Conservation (phyloP, 2,797 vertebrate genomes). For the Molossus alvarezi region DNA sequence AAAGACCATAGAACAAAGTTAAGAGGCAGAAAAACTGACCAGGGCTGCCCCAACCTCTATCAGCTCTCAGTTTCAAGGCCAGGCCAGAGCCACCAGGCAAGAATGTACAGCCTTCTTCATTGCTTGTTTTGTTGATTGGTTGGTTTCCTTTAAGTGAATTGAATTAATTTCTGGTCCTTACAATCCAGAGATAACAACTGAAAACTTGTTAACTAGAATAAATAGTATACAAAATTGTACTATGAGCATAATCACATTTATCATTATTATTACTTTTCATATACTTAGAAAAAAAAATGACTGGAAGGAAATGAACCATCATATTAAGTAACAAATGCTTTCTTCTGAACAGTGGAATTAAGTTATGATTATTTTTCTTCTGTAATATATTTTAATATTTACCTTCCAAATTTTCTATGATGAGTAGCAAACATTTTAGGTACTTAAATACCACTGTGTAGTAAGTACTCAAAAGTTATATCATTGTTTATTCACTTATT, state of each 20-base stretch:
- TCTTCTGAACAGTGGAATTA: background rate
- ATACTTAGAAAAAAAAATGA: background rate
- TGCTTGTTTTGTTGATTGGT: constrained; percentile 2
- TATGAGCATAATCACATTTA: constrained; percentile 5
- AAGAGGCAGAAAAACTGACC: constrained; percentile 15
- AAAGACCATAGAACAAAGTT: background rate
- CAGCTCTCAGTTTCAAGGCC: background rate
- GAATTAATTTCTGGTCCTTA: background rate
- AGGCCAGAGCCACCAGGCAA: background rate
- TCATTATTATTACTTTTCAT: background rate
- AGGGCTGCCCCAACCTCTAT: background rate
- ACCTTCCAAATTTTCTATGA: background rate
- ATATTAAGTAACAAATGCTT: background rate
- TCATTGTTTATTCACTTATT: constrained; percentile 52
- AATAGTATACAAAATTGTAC: background rate
- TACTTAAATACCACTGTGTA: background rate
- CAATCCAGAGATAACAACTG: constrained; percentile 3
- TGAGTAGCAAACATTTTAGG: constrained; percentile 30
- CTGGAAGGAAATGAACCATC: constrained; percentile 3
- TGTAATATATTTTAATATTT: constrained; percentile 57
- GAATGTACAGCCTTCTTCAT: background rate
- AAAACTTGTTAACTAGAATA: constrained; percentile 15
- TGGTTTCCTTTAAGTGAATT: background rate
- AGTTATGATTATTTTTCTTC: constrained; percentile 39
- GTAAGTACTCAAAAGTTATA: background rate